Base-by-base conservation (phyloP, 2,797 vertebrate genomes). In the Mallotus villosus region DNA sequence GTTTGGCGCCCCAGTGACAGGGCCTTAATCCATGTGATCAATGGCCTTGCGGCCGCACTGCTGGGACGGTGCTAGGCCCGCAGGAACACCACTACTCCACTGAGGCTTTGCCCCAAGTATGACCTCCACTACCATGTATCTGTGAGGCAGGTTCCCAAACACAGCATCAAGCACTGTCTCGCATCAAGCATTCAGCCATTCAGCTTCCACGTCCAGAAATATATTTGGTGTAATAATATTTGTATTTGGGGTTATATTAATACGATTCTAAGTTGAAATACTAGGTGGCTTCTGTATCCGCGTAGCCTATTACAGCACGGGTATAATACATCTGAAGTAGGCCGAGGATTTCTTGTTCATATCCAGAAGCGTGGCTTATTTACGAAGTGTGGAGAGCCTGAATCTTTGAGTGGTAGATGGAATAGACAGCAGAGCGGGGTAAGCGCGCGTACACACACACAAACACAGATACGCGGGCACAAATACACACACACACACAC, bases 381-480 rank as follows among this genome's bases (percentile, higher is more conserved):
- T 60, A 60, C 24, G 58, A 24, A 60, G 58, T 21, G 58, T 24
- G 58, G 21, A 60, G 24, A 60, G 24, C 21, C 19, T 25, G 58
- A 11, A 60, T 21, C 21, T 3, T 60, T 60, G 58, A 60, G 58
- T 8, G 58, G 22, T n/a, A 6, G 17, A 55, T 60, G 58, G 58
- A 60, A 60, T 60, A 21, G n/a, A 60, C 11, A 21, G 19, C 16
- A 58, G 11, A 8, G 9, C n/a, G 1, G 12, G 58, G 22, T 22
- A 25, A n/a, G n/a, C n/a, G 21, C 4, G 3, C 21, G 22, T 19
- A 25, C 68, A 34, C 3, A 9, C n/a, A 41, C 53, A 63, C 63
- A 62, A 19, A 61, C 17, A 66, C 25, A 62, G 1, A 75, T 70
- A 73, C 58, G 65, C 73, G 70, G 7, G 46, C 25, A 12, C 41